Conservation (phyloP, 2,797 vertebrate genomes). For the Buphagus erythrorhynchus region DNA sequence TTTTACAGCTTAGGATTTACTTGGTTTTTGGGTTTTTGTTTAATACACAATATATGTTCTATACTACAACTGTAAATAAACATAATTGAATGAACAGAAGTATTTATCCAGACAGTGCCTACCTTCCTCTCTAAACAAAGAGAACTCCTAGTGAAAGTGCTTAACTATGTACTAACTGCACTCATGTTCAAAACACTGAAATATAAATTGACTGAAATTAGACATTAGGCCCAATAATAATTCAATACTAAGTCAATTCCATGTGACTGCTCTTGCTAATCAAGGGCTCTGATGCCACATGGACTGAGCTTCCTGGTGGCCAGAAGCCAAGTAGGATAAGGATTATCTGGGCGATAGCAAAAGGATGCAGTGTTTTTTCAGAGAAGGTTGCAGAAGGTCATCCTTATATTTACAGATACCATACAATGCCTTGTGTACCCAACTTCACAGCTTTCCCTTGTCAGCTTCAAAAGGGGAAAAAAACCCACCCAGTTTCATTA, state of each 20-base stretch:
- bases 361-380: slow-evolving; percentile 55
- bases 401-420: slow-evolving; percentile 51
- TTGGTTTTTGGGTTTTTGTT: not conserved
- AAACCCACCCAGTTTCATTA: not conserved
- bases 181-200: not conserved
- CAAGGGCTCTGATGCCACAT: not conserved
- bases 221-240: not conserved
- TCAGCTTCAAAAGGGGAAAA: slow-evolving; percentile 2
- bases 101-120: not conserved
- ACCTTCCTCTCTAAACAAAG: not conserved
- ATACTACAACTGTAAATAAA: slow-evolving; percentile 13
- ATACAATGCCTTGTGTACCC: slow-evolving; percentile 25
- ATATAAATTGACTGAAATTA: not conserved
- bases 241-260: not conserved
- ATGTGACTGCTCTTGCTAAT: not conserved
- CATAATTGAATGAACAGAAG: not conserved
- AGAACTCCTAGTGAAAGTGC: not conserved
- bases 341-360: slow-evolving; percentile 38
- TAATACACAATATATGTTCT: not conserved
- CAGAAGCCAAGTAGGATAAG: slow-evolving; percentile 38
- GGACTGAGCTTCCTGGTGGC: slow-evolving; percentile 47
- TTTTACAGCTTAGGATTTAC: not conserved
- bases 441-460: slow-evolving; percentile 15
- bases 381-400: slow-evolving; percentile 48
- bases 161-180: not conserved